Conservation (phyloP, 2,888 invertebrate species). For the Meloe dianella region DNA sequence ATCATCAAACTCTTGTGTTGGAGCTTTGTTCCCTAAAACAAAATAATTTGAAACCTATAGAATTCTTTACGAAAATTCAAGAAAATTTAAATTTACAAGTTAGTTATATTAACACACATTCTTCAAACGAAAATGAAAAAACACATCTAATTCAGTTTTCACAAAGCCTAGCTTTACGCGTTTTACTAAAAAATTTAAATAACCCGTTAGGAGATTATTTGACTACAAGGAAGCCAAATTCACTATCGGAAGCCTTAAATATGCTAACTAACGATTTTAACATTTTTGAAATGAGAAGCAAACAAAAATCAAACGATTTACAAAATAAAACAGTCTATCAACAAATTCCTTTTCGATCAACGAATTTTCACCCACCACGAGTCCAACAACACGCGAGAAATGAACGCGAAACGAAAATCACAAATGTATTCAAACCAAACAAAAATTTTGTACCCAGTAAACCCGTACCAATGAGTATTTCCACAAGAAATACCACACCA, state of each 20-base stretch:
- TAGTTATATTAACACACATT: neutral
- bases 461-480: conserved; percentile 3
- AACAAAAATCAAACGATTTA: neutral
- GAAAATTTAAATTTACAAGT: neutral
- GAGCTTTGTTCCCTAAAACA: neutral
- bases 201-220: conserved; percentile 4
- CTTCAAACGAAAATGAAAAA: neutral
- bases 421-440: neutral
- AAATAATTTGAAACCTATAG: neutral
- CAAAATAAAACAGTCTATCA: neutral
- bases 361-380: neutral
- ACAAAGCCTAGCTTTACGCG: neutral
- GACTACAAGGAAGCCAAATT: neutral
- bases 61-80: neutral
- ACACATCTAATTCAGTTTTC: neutral
- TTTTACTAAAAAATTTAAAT: neutral
- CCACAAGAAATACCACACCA: neutral
- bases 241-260: neutral
- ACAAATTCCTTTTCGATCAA: neutral
- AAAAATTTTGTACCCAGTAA: neutral
- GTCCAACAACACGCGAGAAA: neutral
- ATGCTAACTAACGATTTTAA: conserved; percentile 4
- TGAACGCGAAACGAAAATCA: neutral
- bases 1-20: conserved; percentile 6
- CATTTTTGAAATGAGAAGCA: neutral